These are phyloP conservation scores for Pan troglodytes DNA, from an alignment of 2,113 vertebrate species.

Conservation along the genomic window NHGRI_mPanTro3-v2.1_pri NC_072402.2:167842501-167843000, in stretches of 20 bases:
- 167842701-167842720: fast-evolving
- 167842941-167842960: not conserved
- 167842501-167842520: not conserved
- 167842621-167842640: not conserved
- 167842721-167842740: not conserved
- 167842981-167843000: not conserved
- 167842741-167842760: not conserved
- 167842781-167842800: not conserved
- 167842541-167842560: too few relatives aligned
- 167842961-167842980: not conserved
- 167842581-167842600: not conserved
- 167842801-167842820: not conserved
- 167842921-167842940: not conserved
- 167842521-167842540: not conserved
- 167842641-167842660: not conserved
- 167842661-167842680: not conserved
- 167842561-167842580: not conserved
- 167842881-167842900: not conserved
- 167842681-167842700: not conserved
- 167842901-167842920: not conserved
- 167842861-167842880: not conserved
- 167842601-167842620: not conserved
- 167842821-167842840: not conserved
- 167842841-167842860: not conserved
- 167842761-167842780: not conserved